Base-by-base conservation (phyloP, 2,797 vertebrate genomes). In the Propithecus perrieri region DNA sequence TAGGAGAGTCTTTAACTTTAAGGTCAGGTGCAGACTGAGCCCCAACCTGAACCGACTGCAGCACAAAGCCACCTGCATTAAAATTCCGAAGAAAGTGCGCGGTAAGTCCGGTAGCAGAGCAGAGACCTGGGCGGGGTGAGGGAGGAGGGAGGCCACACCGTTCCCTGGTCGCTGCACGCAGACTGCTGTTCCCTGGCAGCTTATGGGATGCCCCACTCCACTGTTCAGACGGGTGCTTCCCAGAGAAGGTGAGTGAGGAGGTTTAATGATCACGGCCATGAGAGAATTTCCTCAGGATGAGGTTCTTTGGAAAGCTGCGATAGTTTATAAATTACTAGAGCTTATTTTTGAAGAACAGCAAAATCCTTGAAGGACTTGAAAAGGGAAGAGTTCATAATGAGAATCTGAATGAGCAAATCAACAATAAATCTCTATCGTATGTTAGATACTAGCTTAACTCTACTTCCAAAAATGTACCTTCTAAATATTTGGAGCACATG, bases 131-230 rank as follows among this genome's bases (percentile, higher is more conserved):
- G 24, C 1, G 65, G 50, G 41, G 30, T 2, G 0, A 11, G 1
- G 0, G 38, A n/a, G 1, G 43, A 57, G 38, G 1, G 43, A 57
- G 38, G 55, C 22, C 5, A 26, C 9, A 1, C 55, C 3, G 4
- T 24, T 24, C 55, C 55, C 22, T 22, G 55, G 53, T 24, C 57
- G 4, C 24, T 28, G 57, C 24, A 26, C 50, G 17, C 15, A 53
- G 17, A 53, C 50, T 17, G 5, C 17, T 17, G 2, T 53, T 18
- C 50, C 50, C 17, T 18, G 50, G 0, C 4, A 0, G 1, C 14
- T 1, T 15, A 24, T 2, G 5, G 38, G 24, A 20, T 0, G 48
- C 35, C n/a, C 74, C 26, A 7, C 24, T n/a, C 22, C 6, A 15
- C 7, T 12, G 4, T 14, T n/a, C 14, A 22, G 35, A 17, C 0